Conservation (phyloP, 2,888 invertebrate genomes). For the Junonia oenone region DNA sequence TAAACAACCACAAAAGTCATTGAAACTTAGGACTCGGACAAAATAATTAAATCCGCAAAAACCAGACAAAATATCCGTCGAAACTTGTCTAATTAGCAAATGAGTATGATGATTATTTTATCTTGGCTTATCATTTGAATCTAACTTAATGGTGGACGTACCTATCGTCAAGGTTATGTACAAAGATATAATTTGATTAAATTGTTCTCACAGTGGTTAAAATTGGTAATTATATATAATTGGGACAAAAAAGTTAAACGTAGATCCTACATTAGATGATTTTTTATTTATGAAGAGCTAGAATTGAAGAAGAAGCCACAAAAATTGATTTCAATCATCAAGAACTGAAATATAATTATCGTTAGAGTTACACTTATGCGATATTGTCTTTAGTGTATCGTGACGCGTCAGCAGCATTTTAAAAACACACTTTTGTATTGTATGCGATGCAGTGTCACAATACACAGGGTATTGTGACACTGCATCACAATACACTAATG, state of each 20-base stretch:
- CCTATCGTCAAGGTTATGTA: conserved; percentile 2
- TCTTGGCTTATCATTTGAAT: conserved; percentile 3
- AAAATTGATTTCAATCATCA: no score
- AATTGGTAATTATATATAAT: not conserved
- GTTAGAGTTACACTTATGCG: no score
- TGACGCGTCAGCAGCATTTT: no score
- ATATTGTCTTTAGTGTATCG: no score
- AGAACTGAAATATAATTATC: no score
- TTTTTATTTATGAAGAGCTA: not conserved
- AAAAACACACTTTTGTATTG: no score
- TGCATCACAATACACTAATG: no score
- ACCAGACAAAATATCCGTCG: conserved; percentile 15
- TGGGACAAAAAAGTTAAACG: not conserved
- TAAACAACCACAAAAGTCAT: not conserved
- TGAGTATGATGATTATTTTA: conserved; percentile 13
- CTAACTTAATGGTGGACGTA: not conserved
- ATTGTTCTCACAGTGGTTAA: not conserved
- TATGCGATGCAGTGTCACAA: no score
- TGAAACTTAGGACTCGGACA: conserved; percentile 3
- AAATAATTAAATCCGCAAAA: conserved; percentile 6
- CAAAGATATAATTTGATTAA: not conserved
- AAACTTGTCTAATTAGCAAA: conserved; percentile 15
- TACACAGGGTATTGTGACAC: no score
- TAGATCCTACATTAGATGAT: not conserved
- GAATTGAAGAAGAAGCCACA: no score